Evolutionary conservation across 2,888 invertebrate species (phyloP).

Genomic region (Stenolophus ochropezus): DNA sequence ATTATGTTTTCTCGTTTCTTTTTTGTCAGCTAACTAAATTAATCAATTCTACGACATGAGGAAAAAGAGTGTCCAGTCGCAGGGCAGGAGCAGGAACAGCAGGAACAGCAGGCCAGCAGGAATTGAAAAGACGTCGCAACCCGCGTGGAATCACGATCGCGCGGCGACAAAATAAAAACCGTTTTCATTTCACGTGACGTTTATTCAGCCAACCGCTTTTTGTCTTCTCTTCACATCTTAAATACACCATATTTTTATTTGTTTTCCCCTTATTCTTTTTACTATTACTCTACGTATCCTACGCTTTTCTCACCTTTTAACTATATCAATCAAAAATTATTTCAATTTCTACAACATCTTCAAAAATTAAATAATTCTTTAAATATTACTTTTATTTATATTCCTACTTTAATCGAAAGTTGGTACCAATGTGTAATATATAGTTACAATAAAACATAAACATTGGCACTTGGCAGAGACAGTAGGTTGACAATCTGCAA

Average conservation of each 20-base stretch:
- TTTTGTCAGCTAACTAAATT: constrained; percentile 58
- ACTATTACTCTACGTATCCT: too few relatives aligned
- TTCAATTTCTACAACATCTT: too few relatives aligned
- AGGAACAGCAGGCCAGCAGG: constrained; percentile 4
- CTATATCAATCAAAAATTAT: too few relatives aligned
- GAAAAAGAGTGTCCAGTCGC: constrained; percentile 55
- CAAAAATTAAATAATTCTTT: too few relatives aligned
- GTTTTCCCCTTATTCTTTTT: neutral
- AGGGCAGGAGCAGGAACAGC: too few relatives aligned
- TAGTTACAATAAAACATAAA: too few relatives aligned
- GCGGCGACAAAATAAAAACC: constrained; percentile 53
- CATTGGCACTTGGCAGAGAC: too few relatives aligned
- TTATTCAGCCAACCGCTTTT: constrained; percentile 52
- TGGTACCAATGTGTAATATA: too few relatives aligned
- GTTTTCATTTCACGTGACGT: constrained; percentile 58
- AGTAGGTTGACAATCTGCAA: too few relatives aligned
- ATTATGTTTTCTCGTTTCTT: constrained; percentile 58
- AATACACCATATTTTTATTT: constrained; percentile 43
- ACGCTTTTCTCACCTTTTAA: too few relatives aligned
- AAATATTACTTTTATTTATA: too few relatives aligned
- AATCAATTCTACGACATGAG: constrained; percentile 58
- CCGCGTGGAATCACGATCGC: constrained; percentile 52
- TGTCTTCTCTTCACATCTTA: constrained; percentile 27
- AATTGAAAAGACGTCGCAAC: constrained; percentile 54
- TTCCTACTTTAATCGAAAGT: too few relatives aligned